phyloP scores from a whole-genome alignment of 1,140 invertebrate species.

The Anastrepha obliqua region DNA sequence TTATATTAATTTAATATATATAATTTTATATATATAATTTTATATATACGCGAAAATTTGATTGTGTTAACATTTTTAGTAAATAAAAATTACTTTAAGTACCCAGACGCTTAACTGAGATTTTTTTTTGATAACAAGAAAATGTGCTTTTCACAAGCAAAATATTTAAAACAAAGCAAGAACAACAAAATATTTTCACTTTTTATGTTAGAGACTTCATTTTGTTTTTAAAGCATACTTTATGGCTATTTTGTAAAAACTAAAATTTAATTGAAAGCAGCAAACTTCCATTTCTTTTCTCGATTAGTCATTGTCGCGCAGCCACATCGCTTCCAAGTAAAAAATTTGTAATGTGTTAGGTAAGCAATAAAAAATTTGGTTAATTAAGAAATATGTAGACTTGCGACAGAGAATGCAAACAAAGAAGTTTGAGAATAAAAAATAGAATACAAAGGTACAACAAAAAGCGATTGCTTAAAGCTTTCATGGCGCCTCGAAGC shows the following conservation, averaged over 20 bases:
- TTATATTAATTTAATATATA: neutral
- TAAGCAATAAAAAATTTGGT: neutral
- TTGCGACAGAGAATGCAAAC: neutral
- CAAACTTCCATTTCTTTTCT: too few relatives aligned
- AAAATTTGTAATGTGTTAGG: neutral
- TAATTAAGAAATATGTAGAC: neutral
- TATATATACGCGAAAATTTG: neutral
- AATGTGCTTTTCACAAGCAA: neutral
- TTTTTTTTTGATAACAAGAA: neutral
- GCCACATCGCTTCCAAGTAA: neutral
- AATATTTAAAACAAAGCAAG: neutral
- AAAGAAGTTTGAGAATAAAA: neutral
- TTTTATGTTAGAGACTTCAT: too few relatives aligned
- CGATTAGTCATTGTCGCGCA: neutral
- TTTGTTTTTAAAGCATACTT: neutral
- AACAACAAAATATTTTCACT: too few relatives aligned
- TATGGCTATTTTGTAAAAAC: neutral
- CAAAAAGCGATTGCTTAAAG: neutral
- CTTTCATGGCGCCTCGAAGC: neutral
- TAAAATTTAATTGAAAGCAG: neutral
- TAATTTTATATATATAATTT: neutral
- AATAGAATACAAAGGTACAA: neutral
- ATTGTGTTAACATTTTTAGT: neutral
- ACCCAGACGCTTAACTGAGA: constrained; percentile 25
- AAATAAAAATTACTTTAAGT: constrained; percentile 31